These are phyloP conservation scores for Trichosurus vulpecula DNA, from an alignment of 2,797 vertebrate species.

Conservation along the genomic window DNA sequence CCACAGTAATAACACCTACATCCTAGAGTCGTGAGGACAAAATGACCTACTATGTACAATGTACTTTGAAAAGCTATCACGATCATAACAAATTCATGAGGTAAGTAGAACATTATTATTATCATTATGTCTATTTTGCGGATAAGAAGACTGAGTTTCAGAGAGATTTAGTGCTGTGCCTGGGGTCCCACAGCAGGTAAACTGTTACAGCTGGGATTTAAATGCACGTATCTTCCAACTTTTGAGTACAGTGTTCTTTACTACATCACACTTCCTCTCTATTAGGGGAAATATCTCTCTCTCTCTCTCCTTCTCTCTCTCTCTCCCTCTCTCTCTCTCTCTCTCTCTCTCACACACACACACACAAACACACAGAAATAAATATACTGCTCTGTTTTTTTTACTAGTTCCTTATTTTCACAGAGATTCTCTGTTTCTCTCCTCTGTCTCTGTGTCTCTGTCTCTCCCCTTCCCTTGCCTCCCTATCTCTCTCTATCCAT, in stretches of 20 bases:
- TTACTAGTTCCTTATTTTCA: background rate
- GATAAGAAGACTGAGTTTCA: background rate
- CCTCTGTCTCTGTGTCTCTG: background rate
- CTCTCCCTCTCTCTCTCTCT: no score
- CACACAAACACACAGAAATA: background rate
- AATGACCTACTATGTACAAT: background rate
- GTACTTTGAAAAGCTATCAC: background rate
- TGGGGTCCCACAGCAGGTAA: no score
- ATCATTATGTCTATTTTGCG: background rate
- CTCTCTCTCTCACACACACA: no score
- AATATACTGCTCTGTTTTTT: background rate
- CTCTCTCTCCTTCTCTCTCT: no score
- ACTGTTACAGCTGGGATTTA: background rate
- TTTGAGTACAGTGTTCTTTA: background rate
- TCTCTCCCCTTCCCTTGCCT: background rate
- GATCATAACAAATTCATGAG: rapidly evolving
- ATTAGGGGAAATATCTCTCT: background rate
- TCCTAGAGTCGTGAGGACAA: background rate
- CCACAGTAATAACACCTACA: background rate
- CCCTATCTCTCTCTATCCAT: background rate
- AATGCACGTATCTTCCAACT: background rate
- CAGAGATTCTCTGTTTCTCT: background rate
- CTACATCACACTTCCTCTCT: background rate
- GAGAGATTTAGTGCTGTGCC: background rate
- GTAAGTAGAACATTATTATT: rapidly evolving